Percentiles rank a stretch among this genome's conserved stretches.
phyloP scores from a whole-genome alignment of 2,113 vertebrate species.

The Strix aluco region DNA sequence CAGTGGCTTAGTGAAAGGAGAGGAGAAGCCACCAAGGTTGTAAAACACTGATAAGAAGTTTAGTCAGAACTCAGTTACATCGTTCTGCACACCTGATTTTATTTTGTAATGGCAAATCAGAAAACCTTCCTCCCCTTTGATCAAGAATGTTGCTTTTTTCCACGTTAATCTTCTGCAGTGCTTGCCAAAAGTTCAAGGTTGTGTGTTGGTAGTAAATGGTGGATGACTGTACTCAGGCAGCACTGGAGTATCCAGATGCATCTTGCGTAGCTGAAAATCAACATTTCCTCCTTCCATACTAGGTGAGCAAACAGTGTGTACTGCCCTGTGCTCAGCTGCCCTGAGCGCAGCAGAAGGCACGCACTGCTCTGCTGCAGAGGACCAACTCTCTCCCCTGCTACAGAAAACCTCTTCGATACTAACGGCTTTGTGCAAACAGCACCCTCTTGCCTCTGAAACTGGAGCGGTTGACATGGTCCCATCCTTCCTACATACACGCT shows the following conservation, averaged over 20 bases:
- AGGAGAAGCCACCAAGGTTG: neutral
- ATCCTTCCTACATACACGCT: neutral
- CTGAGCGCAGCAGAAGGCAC: neutral
- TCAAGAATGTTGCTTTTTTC: neutral
- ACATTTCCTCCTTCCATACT: neutral
- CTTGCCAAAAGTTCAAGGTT: neutral
- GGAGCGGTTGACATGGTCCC: rapidly evolving
- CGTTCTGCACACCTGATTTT: neutral
- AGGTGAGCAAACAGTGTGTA: neutral
- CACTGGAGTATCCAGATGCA: neutral
- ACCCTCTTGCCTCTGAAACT: neutral
- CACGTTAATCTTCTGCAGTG: neutral
- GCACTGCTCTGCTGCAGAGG: neutral
- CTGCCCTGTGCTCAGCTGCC: neutral
- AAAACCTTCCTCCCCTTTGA: neutral
- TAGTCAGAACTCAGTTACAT: neutral
- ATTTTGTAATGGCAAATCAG: neutral
- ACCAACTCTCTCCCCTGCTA: neutral
- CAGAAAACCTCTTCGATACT: neutral
- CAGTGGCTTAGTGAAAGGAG: neutral
- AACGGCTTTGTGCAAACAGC: rapidly evolving
- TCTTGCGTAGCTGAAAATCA: neutral
- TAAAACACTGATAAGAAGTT: slow-evolving; percentile 5
- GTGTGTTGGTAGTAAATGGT: neutral
- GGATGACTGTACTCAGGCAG: neutral